Base-by-base conservation (phyloP, 2,113 vertebrate species). In the Upupa epops region DNA sequence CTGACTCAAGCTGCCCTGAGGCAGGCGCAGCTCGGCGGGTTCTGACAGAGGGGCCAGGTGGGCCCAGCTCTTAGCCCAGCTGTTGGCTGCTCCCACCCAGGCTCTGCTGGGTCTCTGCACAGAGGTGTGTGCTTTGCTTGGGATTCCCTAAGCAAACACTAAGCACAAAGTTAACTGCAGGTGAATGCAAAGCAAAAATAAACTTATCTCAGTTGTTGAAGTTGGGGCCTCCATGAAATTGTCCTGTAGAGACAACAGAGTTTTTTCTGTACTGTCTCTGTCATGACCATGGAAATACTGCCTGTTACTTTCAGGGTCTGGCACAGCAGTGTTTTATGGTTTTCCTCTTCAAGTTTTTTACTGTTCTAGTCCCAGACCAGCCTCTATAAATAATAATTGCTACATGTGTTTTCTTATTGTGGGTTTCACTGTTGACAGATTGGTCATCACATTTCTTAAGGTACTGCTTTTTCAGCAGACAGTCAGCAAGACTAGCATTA, bases 71-170 rank as follows among this genome's bases (percentile, higher is more conserved):
- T 6, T 1, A 19, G 54, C 40, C 6, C 52, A 11, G 49, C 26
- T 42, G 51, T 12, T 0, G 0, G 20, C 3, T 3, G 1, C 32
- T 11, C 29, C 31, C 2, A 0, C 22, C 1, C 11, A 19, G 21
- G 20, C 59, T 17, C 68, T 34, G 28, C 56, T 9, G 56, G 29
- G 20, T 19, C 42, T 25, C 17, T 1, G 3, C 3, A 5, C 85
- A 14, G n/a, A 45, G 69, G 45, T 42, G 63, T 24, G 8, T 0
- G 8, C 3, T 60, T 17, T 2, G 34, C 37, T 42, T 32, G 19
- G 15, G 1, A 13, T 26, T 6, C 42, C 6, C 28, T 26, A 5
- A 1, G 18, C 63, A 52, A 48, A 22, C 22, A 24, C 7, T 0
- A 32, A 37, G 3, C 48, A 9, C 0, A 0, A 59, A 36, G 5